phyloP scores from a whole-genome alignment of 2,888 invertebrate genomes.

The Caenorhabditis doughertyi region DNA sequence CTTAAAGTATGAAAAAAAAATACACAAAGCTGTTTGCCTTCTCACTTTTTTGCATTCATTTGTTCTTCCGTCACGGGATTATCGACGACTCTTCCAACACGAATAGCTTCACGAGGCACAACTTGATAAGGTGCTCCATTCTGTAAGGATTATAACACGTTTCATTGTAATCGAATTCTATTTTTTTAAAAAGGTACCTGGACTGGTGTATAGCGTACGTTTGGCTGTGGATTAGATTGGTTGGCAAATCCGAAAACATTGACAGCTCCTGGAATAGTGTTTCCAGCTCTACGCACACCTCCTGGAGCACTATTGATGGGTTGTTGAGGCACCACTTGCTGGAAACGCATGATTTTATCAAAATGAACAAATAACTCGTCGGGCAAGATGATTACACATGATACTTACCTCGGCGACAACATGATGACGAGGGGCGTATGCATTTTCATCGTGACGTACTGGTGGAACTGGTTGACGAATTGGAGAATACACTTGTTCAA shows the following conservation, averaged over 20 bases:
- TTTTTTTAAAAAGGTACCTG: slow-evolving; percentile 36
- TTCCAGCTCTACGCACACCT: slow-evolving; percentile 35
- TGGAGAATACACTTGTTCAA: slow-evolving; percentile 21
- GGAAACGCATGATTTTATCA: slow-evolving; percentile 45
- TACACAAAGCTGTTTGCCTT: background rate
- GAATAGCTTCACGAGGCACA: slow-evolving; percentile 57
- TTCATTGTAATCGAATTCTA: background rate
- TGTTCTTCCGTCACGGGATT: slow-evolving; percentile 62
- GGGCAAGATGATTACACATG: slow-evolving; percentile 35
- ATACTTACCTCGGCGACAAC: slow-evolving; percentile 47
- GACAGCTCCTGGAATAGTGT: slow-evolving; percentile 62
- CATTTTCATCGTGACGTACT: slow-evolving; percentile 38
- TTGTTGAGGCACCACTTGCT: slow-evolving; percentile 54
- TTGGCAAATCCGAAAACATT: slow-evolving; percentile 59
- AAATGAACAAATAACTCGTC: slow-evolving; percentile 36
- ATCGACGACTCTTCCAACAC: slow-evolving; percentile 62
- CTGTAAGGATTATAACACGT: slow-evolving; percentile 37
- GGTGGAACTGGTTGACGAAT: slow-evolving; percentile 36
- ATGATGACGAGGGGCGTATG: slow-evolving; percentile 38
- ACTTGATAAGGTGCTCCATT: slow-evolving; percentile 58
- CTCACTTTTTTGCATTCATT: slow-evolving; percentile 64
- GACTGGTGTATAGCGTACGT: slow-evolving; percentile 51
- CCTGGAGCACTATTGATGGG: slow-evolving; percentile 58
- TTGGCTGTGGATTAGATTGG: slow-evolving; percentile 32
- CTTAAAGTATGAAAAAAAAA: too few relatives aligned